Conservation (phyloP, 1,140 invertebrate species). For the Melipona quadrifasciata region DNA sequence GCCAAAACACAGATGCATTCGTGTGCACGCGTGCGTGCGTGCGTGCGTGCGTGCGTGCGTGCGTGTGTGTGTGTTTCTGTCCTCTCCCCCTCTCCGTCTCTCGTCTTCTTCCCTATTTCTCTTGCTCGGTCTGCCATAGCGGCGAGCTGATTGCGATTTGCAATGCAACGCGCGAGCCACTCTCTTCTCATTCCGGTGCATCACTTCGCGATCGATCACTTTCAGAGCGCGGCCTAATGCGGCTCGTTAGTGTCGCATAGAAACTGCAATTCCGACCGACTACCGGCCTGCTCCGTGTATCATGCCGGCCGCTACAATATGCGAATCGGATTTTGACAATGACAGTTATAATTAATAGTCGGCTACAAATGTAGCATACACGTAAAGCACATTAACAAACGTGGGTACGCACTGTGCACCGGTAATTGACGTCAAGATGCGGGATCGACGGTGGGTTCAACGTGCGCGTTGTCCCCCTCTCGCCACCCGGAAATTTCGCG, state of each 20-base stretch:
- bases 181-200: constrained; percentile 47
- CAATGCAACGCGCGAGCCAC: constrained; percentile 41
- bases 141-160: constrained; percentile 57
- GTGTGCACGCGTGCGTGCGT: not conserved
- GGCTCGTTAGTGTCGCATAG: constrained; percentile 57
- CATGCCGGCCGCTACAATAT: constrained; percentile 8
- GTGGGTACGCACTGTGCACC: not conserved
- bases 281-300: constrained; percentile 5
- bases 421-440: constrained; percentile 26
- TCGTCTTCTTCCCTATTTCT: not conserved
- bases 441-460: not conserved
- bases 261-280: constrained; percentile 42
- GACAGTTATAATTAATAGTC: constrained; percentile 40
- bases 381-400: constrained; percentile 1
- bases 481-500: not conserved
- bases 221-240: constrained; percentile 38
- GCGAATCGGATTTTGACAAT: constrained; percentile 46
- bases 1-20: constrained; percentile 29
- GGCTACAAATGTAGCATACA: not conserved
- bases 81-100: not conserved
- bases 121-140: not conserved
- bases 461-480: not conserved
- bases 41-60: too few species aligned
- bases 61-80: too few species aligned
- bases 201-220: constrained; percentile 45